phyloP scores from a whole-genome alignment of 1,140 invertebrate genomes.

The Helicoverpa armigera region DNA sequence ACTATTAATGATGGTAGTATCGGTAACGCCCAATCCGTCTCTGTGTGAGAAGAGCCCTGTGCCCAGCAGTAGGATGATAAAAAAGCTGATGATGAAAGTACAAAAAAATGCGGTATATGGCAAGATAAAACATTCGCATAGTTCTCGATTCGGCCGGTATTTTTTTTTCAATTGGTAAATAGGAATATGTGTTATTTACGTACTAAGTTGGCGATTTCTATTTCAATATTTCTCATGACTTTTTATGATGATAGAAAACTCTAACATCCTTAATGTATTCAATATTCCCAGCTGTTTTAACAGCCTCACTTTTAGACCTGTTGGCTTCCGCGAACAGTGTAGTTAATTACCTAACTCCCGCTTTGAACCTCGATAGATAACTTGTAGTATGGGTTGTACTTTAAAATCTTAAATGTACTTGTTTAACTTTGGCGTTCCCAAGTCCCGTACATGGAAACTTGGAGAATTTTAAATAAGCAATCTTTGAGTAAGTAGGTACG shows the following conservation, averaged over 20 bases:
- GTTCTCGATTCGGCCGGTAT: no score
- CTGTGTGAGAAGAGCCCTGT: no score
- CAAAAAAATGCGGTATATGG: no score
- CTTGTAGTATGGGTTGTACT: constrained; percentile 43
- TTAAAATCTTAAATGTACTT: constrained; percentile 48
- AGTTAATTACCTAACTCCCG: constrained; percentile 60
- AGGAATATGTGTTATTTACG: no score
- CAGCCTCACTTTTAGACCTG: constrained; percentile 46
- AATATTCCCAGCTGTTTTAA: not conserved
- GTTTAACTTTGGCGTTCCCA: constrained; percentile 15
- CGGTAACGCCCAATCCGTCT: no score
- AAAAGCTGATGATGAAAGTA: no score
- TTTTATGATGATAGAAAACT: not conserved
- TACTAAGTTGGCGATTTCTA: no score
- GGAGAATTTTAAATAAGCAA: constrained; percentile 34
- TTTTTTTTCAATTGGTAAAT: no score
- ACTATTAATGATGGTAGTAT: no score
- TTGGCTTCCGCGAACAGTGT: constrained; percentile 51
- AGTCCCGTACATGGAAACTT: constrained; percentile 30
- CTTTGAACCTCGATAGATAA: constrained; percentile 50
- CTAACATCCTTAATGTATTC: not conserved
- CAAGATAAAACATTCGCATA: no score
- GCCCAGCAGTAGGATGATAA: no score
- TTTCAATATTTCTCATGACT: no score
- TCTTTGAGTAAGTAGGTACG: constrained; percentile 11